Conservation (phyloP, 2,797 vertebrate genomes). For the Coreius guichenoti region DNA sequence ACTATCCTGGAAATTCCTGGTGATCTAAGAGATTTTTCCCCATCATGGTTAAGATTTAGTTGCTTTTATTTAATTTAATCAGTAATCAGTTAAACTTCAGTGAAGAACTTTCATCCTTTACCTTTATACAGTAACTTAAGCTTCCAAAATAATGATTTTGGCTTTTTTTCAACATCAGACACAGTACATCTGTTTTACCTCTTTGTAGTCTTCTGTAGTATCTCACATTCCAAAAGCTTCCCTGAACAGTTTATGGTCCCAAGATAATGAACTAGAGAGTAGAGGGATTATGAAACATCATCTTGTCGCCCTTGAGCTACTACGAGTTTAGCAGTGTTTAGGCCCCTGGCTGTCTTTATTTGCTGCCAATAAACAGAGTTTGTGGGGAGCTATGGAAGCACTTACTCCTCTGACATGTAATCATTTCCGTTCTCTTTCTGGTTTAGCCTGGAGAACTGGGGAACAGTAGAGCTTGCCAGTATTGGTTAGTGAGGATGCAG, state of each 20-base stretch:
- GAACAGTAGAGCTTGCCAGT: conserved; percentile 24
- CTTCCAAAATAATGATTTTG: background rate
- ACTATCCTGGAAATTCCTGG: background rate
- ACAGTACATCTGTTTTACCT: background rate
- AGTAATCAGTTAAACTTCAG: background rate
- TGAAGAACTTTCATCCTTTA: background rate
- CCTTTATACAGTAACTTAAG: background rate
- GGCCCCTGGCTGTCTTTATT: conserved; percentile 40
- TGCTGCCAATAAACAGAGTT: conserved; percentile 61
- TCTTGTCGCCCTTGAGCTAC: conserved; percentile 40
- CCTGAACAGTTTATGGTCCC: background rate
- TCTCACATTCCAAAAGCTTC: conserved; percentile 4
- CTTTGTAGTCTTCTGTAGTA: background rate
- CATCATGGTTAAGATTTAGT: background rate
- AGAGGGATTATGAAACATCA: conserved; percentile 48
- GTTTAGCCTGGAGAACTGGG: conserved; percentile 42
- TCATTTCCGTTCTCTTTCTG: conserved; percentile 51
- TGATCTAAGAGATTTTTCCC: background rate
- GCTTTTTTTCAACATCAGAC: background rate
- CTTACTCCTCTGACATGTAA: conserved; percentile 53
- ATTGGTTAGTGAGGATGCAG: conserved; percentile 14
- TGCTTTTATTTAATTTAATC: background rate
- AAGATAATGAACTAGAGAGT: conserved; percentile 50
- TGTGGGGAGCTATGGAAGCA: conserved; percentile 48
- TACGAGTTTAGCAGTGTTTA: conserved; percentile 15